Evolutionary conservation across 2,797 vertebrate genomes (phyloP), one percentile per base, ranked within the genome.

Genomic region (Melopsittacus undulatus): DNA sequence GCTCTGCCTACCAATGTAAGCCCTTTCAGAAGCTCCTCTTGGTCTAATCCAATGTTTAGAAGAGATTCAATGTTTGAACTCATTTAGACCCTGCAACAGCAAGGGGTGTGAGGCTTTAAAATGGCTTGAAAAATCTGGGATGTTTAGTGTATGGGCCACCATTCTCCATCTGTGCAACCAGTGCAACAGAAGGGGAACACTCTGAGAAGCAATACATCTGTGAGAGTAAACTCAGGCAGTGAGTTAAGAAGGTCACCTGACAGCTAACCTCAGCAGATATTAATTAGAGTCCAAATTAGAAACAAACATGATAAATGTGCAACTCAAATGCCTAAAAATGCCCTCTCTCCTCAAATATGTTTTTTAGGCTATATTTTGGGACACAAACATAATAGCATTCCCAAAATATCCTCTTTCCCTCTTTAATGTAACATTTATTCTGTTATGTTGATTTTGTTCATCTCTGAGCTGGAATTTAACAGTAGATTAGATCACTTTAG

Each of bases 401-500:
- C 82, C 69, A 79, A 93, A 96, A 93, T 96, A 97, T 48, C 89
- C 79, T 75, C 9, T 4, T 87, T 87, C 66, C 48, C 46, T 91
- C 90, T 94, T 73, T 80, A 85, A 83, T 83, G 85, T 96, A 91
- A 86, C 78, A 84, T 95, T 94, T 97, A 94, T 97, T 96, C 83
- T 94, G 88, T 97, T 93, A 94, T 94, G 96, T 90, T 96, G 95
- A 97, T 97, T 97, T 96, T 95, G 88, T 76, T 97, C 94, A 96
- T 95, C 95, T 97, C 96, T 46, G 88, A 96, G 94, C 92, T 95
- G 43, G 92, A 97, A 97, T 97, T 97, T 95, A 95, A 97, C 95
- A 97, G 94, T 93, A 95, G 95, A 97, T 98, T 97, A 97, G 96
- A 97, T 97, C 96, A 97, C 97, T 97, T 97, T 90, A 92, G 95